Percentiles rank a stretch among this genome's conserved stretches.
Evolutionary conservation across 2,888 invertebrate species (phyloP).

Genomic region (Melanophora roralis): DNA sequence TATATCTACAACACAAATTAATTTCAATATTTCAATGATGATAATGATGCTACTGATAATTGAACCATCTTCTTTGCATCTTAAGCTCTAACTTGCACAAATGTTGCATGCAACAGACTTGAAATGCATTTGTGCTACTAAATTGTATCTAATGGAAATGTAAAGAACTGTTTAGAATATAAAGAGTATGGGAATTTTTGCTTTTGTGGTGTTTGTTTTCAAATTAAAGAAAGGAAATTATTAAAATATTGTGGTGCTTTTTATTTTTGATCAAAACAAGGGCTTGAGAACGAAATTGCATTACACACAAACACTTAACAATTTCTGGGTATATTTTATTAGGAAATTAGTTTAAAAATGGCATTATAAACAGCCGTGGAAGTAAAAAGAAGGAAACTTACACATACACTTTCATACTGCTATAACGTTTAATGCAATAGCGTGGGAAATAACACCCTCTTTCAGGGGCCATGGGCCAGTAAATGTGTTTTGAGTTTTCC

Average conservation of each 20-base stretch:
- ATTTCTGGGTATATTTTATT: constrained; percentile 29
- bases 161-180: not conserved
- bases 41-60: not conserved
- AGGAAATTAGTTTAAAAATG: constrained; percentile 58
- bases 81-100: constrained; percentile 26
- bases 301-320: not conserved
- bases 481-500: not conserved
- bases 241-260: constrained; percentile 48
- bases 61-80: constrained; percentile 52
- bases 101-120: not conserved
- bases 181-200: constrained; percentile 54
- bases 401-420: constrained; percentile 16
- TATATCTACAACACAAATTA: constrained; percentile 45
- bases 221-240: constrained; percentile 60
- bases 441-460: constrained; percentile 60
- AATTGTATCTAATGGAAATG: constrained; percentile 18
- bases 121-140: constrained; percentile 19
- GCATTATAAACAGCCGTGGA: constrained; percentile 16
- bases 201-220: constrained; percentile 7
- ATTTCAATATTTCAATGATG: constrained; percentile 23
- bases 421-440: constrained; percentile 16
- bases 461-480: constrained; percentile 6
- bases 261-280: not conserved
- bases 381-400: constrained; percentile 38
- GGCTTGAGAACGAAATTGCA: constrained; percentile 55